phyloP scores from a whole-genome alignment of 2,113 vertebrate species.

The Sterna hirundo region DNA sequence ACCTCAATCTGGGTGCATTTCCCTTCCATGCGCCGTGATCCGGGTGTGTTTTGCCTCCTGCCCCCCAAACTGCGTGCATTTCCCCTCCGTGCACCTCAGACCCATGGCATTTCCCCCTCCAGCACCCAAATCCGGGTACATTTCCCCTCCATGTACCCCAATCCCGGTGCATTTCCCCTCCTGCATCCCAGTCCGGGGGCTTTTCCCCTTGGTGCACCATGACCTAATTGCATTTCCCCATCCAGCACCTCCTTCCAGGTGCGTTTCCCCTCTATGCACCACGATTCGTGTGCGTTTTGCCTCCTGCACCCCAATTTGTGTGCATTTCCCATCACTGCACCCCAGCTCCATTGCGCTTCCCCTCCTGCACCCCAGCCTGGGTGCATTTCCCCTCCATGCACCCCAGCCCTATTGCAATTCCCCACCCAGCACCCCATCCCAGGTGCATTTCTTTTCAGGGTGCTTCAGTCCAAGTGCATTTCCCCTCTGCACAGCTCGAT shows the following conservation, averaged over 20 bases:
- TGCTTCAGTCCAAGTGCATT: background rate
- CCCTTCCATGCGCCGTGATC: accelerated
- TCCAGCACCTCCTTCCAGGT: background rate
- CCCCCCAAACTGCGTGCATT: background rate
- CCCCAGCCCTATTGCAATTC: background rate
- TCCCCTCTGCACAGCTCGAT: accelerated
- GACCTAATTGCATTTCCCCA: background rate
- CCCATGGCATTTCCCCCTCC: background rate
- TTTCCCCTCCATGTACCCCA: background rate
- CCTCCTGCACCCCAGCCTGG: background rate
- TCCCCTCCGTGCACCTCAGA: accelerated
- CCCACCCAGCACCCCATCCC: background rate
- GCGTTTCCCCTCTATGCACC: background rate
- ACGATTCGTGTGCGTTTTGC: too few relatives aligned
- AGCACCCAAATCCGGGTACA: accelerated
- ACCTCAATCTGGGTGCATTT: accelerated
- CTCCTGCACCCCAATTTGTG: background rate
- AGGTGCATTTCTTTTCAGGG: background rate
- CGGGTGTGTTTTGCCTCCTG: background rate
- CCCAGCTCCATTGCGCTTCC: too few relatives aligned
- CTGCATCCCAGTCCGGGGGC: accelerated
- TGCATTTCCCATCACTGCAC: too few relatives aligned
- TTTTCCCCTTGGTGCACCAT: background rate
- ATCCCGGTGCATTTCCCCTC: background rate
- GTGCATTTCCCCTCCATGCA: background rate